Conservation (phyloP, 1,140 invertebrate species). For the Neuroterus valhalla region DNA sequence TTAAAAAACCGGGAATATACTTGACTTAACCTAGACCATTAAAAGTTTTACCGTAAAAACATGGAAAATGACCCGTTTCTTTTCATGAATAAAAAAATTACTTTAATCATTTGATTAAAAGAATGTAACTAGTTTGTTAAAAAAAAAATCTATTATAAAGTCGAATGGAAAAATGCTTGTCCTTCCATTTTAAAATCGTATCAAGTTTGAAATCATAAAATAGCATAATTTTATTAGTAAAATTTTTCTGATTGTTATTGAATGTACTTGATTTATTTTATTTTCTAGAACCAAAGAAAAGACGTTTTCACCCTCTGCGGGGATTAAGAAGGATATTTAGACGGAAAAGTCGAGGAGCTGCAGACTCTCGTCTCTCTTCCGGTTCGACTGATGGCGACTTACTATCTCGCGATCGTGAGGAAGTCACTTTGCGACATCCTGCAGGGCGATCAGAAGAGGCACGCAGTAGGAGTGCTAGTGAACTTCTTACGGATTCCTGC, state of each 20-base stretch:
- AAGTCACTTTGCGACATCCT: conserved; percentile 69
- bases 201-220: no score
- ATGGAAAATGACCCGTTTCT: no score
- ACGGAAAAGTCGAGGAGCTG: conserved; percentile 75
- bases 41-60: no score
- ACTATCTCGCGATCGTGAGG: conserved; percentile 65
- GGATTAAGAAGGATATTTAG: conserved; percentile 83
- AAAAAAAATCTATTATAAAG: no score
- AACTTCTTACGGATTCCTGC: conserved; percentile 77
- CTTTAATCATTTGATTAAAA: no score
- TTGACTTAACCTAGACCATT: no score
- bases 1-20: no score
- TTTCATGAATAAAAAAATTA: no score
- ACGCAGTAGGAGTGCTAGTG: conserved; percentile 82
- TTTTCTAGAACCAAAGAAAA: conserved; percentile 79
- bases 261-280: conserved; percentile 40
- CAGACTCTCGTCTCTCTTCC: conserved; percentile 62
- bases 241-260: not conserved
- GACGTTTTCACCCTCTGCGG: conserved; percentile 79
- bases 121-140: no score
- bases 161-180: no score
- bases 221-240: not conserved
- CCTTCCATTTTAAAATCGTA: no score
- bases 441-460: conserved; percentile 73
- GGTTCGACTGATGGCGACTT: conserved; percentile 57